These are phyloP conservation scores for Percina caprodes DNA, from an alignment of 2,113 vertebrate species.

Conservation along the genomic window DNA sequence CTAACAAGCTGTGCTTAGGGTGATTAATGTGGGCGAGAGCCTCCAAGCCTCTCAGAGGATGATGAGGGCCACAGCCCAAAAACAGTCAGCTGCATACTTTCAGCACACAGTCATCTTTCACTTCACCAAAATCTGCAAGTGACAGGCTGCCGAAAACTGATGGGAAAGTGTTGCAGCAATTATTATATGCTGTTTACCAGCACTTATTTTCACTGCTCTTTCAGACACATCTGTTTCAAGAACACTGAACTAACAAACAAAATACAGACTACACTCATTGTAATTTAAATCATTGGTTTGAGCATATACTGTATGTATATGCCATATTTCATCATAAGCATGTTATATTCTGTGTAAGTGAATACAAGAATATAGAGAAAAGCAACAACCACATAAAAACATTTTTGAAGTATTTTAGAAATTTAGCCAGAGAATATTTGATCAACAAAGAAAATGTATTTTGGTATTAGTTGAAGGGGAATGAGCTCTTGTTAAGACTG, in stretches of 20 bases:
- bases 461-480: background rate
- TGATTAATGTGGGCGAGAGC: slow-evolving; percentile 76
- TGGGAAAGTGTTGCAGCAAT: slow-evolving; percentile 30
- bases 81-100: slow-evolving; percentile 70
- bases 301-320: background rate
- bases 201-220: slow-evolving; percentile 38
- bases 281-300: background rate
- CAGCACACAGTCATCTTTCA: slow-evolving; percentile 55
- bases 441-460: background rate
- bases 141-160: slow-evolving; percentile 53
- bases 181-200: slow-evolving; percentile 46
- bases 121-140: slow-evolving; percentile 50
- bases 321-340: background rate
- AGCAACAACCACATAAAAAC: background rate
- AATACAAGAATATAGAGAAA: background rate
- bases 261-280: background rate
- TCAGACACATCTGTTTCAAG: slow-evolving; percentile 22
- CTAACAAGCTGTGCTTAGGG: slow-evolving; percentile 40
- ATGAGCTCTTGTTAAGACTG: slow-evolving; percentile 3
- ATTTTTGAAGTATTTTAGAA: background rate
- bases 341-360: background rate
- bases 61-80: slow-evolving; percentile 39
- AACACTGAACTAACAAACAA: background rate
- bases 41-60: slow-evolving; percentile 55
- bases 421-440: background rate